phyloP scores from a whole-genome alignment of 2,797 vertebrate species.

The Aeoliscus strigatus region DNA sequence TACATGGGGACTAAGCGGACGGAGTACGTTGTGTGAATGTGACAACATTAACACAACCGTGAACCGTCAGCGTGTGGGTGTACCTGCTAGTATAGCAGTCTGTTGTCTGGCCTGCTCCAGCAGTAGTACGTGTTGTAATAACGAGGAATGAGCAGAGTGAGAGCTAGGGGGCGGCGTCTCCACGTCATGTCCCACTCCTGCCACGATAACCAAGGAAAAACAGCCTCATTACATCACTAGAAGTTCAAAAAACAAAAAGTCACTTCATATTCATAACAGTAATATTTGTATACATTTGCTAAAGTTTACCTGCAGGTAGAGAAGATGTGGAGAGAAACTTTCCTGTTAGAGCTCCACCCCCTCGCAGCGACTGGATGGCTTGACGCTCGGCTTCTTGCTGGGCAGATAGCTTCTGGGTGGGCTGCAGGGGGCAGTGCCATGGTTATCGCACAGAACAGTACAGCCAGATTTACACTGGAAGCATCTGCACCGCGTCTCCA shows the following conservation, averaged over 20 bases:
- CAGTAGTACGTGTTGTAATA: conserved; percentile 89
- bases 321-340: conserved; percentile 91
- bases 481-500: too few species aligned
- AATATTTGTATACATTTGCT: too few species aligned
- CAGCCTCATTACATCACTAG: neutral
- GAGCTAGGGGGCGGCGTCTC: conserved; percentile 70
- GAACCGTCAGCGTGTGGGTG: conserved; percentile 9
- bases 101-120: conserved; percentile 93
- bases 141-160: conserved; percentile 81
- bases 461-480: too few species aligned
- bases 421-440: conserved; percentile 50
- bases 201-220: conserved; percentile 7
- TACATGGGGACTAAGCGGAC: conserved; percentile 83
- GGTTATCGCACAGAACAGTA: neutral
- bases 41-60: too few species aligned
- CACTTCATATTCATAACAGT: too few species aligned
- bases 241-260: too few species aligned
- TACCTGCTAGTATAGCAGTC: conserved; percentile 85
- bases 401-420: conserved; percentile 80
- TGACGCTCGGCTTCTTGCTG: conserved; percentile 89
- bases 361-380: conserved; percentile 82
- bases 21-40: too few species aligned
- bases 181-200: conserved; percentile 79
- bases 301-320: conserved; percentile 74
- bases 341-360: conserved; percentile 82